Evolutionary conservation across 2,797 vertebrate species (phyloP).

Genomic region (Spatula versicolor): DNA sequence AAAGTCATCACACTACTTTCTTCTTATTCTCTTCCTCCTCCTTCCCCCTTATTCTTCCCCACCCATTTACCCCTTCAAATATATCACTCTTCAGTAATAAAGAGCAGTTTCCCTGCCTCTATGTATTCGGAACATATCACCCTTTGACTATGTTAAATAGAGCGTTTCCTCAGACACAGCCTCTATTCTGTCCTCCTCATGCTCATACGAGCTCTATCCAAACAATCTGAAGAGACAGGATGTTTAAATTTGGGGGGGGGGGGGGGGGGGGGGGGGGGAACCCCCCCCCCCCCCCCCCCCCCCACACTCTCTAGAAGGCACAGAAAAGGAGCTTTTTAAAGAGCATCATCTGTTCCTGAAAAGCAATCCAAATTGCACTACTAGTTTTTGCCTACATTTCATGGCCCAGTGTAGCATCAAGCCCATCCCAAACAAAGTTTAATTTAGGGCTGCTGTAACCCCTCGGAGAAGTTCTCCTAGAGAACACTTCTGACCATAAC

Average conservation of each 20-base stretch:
- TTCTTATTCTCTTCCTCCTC: not conserved
- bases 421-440: not conserved
- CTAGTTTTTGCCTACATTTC: not conserved
- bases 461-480: not conserved
- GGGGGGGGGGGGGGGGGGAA: no score
- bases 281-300: no score
- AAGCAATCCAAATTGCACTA: not conserved
- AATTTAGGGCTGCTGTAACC: not conserved
- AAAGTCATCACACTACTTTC: not conserved
- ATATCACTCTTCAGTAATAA: not conserved
- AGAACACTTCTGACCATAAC: not conserved
- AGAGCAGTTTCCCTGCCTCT: not conserved
- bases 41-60: no score
- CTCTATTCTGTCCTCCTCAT: not conserved
- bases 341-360: not conserved
- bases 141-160: not conserved
- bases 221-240: constrained; percentile 2
- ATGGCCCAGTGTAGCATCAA: not conserved
- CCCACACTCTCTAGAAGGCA: not conserved
- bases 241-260: not conserved
- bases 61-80: not conserved
- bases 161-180: not conserved
- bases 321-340: not conserved
- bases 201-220: not conserved
- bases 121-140: not conserved